Evolutionary conservation across 2,888 invertebrate species (phyloP).

Genomic region (Meteorus colon): DNA sequence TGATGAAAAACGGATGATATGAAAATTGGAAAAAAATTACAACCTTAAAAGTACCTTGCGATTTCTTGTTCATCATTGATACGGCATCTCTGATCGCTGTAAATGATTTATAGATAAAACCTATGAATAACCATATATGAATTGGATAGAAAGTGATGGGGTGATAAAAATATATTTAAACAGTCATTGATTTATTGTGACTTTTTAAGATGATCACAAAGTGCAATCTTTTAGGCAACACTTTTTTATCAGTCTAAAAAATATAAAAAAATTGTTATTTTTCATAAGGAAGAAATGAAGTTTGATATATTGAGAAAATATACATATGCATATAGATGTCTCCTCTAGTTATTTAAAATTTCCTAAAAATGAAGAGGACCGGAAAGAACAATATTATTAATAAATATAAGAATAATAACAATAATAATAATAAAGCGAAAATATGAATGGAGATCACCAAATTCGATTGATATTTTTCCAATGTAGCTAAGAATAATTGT

Average conservation of each 20-base stretch:
- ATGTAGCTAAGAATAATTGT: conserved; percentile 42
- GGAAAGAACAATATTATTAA: neutral
- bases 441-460: conserved; percentile 55
- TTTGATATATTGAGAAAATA: conserved; percentile 64
- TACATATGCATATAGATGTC: conserved; percentile 58
- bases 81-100: conserved; percentile 37
- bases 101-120: conserved; percentile 22
- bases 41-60: conserved; percentile 29
- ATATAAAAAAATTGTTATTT: conserved; percentile 72
- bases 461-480: conserved; percentile 59
- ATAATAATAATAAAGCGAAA: conserved; percentile 41
- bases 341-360: conserved; percentile 68
- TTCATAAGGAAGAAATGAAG: conserved; percentile 69
- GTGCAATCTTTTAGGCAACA: conserved; percentile 72
- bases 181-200: conserved; percentile 58
- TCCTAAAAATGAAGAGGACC: conserved; percentile 58
- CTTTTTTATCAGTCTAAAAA: conserved; percentile 69
- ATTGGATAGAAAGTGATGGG: conserved; percentile 18
- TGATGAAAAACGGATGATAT: conserved; percentile 35
- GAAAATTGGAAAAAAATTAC: conserved; percentile 32
- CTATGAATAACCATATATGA: conserved; percentile 21
- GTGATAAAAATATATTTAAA: conserved; percentile 32
- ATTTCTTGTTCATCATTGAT: conserved; percentile 29
- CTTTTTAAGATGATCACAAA: conserved; percentile 72
- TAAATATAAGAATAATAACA: neutral